phyloP scores from a whole-genome alignment of 2,113 vertebrate genomes.

The Passer domesticus region DNA sequence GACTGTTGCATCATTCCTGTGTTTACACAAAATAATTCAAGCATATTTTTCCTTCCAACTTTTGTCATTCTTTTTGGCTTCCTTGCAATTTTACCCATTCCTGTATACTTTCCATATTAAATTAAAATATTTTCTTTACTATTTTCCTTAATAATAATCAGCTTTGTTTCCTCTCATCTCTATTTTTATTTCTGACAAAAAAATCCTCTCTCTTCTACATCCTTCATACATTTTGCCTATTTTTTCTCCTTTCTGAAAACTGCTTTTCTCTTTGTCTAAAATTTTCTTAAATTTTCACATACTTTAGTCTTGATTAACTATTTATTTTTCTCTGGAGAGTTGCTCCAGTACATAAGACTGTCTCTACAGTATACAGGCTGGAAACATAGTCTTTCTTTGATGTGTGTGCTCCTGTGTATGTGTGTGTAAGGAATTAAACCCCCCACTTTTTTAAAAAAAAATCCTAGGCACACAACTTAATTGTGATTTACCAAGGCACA shows the following conservation, averaged over 20 bases:
- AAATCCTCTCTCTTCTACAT: not conserved
- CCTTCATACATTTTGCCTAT: not conserved
- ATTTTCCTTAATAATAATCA: not conserved
- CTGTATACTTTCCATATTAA: not conserved
- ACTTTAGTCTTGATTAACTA: not conserved
- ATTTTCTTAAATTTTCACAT: not conserved
- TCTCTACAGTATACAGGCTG: not conserved
- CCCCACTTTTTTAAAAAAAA: rapidly evolving
- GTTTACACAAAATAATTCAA: not conserved
- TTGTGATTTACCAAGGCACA: not conserved
- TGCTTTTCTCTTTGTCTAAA: not conserved
- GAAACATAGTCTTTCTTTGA: not conserved
- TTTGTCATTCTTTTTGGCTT: not conserved
- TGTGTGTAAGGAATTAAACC: not conserved
- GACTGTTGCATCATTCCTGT: not conserved
- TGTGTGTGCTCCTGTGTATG: not conserved
- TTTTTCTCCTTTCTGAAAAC: not conserved
- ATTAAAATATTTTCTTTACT: not conserved
- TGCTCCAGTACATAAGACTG: not conserved
- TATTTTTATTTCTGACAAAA: not conserved
- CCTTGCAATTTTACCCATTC: not conserved
- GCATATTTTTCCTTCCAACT: not conserved
- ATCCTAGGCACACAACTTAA: not conserved
- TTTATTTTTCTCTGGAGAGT: not conserved
- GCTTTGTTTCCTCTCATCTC: not conserved